Percentiles rank a stretch among this genome's conserved stretches.
These are phyloP conservation scores for Etheostoma cragini DNA, from an alignment of 2,113 vertebrate genomes.

Conservation along the genomic window DNA sequence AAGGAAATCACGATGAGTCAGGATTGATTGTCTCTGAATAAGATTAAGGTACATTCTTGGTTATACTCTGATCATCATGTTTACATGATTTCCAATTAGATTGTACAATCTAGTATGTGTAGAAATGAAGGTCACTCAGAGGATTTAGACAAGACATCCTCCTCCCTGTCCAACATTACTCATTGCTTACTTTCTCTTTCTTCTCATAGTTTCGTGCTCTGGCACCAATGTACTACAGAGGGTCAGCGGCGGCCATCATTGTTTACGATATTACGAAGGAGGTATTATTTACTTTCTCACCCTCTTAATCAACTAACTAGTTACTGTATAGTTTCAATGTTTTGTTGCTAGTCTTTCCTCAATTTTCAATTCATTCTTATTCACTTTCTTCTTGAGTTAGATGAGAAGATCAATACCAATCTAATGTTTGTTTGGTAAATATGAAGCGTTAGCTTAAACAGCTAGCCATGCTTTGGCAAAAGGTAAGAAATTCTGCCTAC, in stretches of 20 bases:
- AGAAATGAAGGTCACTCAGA: background rate
- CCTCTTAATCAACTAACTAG: background rate
- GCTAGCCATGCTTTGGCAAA: background rate
- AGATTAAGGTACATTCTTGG: background rate
- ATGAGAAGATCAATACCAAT: background rate
- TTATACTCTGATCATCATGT: conserved; percentile 3
- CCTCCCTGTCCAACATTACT: conserved; percentile 24
- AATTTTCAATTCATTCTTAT: background rate
- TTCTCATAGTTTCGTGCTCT: conserved; percentile 92
- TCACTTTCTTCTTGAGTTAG: background rate
- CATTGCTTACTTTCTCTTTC: conserved; percentile 29
- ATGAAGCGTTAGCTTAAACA: background rate
- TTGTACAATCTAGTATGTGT: background rate
- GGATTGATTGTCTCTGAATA: background rate
- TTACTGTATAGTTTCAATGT: background rate
- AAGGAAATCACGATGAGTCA: conserved; percentile 20
- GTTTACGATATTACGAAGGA: conserved; percentile 99
- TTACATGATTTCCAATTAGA: conserved; percentile 2
- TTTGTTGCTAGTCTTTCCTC: background rate
- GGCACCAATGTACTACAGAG: conserved; percentile 99
- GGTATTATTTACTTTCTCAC: conserved; percentile 79
- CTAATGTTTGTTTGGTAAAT: background rate
- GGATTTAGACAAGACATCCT: background rate
- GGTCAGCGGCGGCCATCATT: conserved; percentile 96
- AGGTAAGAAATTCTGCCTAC: background rate